These are phyloP conservation scores for Zaprionus vittiger DNA, from an alignment of 1,140 invertebrate species.

Conservation along the genomic window DNA sequence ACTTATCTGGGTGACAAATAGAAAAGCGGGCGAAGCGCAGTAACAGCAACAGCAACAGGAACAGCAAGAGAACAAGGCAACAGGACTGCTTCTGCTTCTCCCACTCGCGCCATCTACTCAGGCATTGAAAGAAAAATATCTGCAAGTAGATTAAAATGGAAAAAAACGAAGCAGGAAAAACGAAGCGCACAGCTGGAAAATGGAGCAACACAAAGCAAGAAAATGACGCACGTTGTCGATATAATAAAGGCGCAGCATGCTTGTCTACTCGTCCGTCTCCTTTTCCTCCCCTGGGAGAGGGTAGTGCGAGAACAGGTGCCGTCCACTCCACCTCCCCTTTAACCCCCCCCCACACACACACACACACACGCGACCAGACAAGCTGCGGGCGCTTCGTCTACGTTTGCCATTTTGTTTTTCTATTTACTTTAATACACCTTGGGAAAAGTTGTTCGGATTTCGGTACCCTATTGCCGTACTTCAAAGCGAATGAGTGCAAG, in stretches of 20 bases:
- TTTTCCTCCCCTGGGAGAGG: not conserved
- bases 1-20: slow-evolving; percentile 81
- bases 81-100: not conserved
- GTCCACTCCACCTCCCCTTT: slow-evolving; percentile 10
- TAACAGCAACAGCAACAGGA: not conserved
- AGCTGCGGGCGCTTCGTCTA: slow-evolving; percentile 50
- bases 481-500: not conserved
- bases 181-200: slow-evolving; percentile 53
- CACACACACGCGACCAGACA: slow-evolving; percentile 53
- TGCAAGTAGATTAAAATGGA: slow-evolving; percentile 74
- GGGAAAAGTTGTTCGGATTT: not conserved
- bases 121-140: slow-evolving; percentile 78
- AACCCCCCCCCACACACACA: slow-evolving; percentile 5
- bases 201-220: slow-evolving; percentile 65
- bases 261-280: not conserved
- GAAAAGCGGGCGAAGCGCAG: slow-evolving; percentile 54
- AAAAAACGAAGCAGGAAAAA: slow-evolving; percentile 29
- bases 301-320: slow-evolving; percentile 22
- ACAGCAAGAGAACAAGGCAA: slow-evolving; percentile 5
- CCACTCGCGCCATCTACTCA: slow-evolving; percentile 1
- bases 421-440: slow-evolving; percentile 54
- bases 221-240: slow-evolving; percentile 72
- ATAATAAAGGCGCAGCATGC: slow-evolving; percentile 68
- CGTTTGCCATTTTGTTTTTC: slow-evolving; percentile 49
- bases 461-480: not conserved